Conservation (phyloP, 2,888 invertebrate genomes). For the Drosophila parthenogenetica region DNA sequence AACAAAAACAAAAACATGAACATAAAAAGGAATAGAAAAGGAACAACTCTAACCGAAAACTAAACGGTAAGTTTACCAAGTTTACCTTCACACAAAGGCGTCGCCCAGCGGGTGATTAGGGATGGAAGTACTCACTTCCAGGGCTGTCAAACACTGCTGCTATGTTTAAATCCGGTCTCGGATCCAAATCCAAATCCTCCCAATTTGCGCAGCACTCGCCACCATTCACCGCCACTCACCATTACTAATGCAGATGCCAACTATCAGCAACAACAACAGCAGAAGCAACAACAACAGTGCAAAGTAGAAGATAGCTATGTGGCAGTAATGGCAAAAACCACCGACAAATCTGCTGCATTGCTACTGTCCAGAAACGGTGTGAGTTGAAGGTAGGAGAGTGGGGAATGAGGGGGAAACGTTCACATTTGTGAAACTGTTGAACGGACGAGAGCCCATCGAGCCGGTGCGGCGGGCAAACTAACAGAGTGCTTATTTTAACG, state of each 20-base stretch:
- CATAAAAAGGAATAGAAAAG: background rate
- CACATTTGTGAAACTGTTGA: conserved; percentile 23
- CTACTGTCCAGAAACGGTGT: conserved; percentile 33
- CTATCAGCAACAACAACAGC: conserved; percentile 58
- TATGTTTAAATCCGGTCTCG: background rate
- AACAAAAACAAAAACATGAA: conserved; percentile 10
- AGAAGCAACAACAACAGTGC: conserved; percentile 17
- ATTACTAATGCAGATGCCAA: conserved; percentile 79
- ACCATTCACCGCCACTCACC: conserved; percentile 60
- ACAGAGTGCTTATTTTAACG: conserved; percentile 81
- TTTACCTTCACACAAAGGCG: conserved; percentile 43
- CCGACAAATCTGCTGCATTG: conserved; percentile 79
- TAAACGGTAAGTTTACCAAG: conserved; percentile 65
- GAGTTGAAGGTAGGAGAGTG: background rate
- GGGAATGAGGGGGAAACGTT: background rate
- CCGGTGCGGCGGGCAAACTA: conserved; percentile 79
- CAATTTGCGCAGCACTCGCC: conserved; percentile 71
- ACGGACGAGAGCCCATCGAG: conserved; percentile 61
- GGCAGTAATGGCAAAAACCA: conserved; percentile 76
- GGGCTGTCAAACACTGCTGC: conserved; percentile 35
- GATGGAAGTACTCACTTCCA: background rate
- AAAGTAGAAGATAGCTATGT: conserved; percentile 35
- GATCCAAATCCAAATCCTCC: conserved; percentile 55
- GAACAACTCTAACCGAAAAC: conserved; percentile 45
- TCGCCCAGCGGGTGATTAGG: conserved; percentile 4